phyloP scores from a whole-genome alignment of 2,888 invertebrate genomes.

The Hartigia nigra region DNA sequence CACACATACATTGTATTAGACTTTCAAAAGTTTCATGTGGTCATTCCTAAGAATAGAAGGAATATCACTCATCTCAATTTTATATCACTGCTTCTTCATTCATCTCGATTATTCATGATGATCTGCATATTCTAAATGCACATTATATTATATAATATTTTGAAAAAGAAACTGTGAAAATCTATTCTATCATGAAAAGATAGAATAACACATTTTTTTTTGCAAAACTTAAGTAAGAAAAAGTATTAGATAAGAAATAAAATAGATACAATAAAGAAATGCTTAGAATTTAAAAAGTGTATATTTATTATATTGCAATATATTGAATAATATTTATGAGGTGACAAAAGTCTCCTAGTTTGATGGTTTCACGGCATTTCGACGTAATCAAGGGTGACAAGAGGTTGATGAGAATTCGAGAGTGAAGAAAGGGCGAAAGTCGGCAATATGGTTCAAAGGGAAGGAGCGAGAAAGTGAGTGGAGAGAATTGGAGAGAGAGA shows the following conservation, averaged over 20 bases:
- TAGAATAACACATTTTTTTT: neutral
- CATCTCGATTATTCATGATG: neutral
- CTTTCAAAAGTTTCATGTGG: neutral
- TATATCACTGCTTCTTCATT: neutral
- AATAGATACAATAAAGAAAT: neutral
- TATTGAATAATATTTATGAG: neutral
- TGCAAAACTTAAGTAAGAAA: neutral
- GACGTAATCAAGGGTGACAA: neutral
- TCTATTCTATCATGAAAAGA: neutral
- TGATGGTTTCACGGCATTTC: neutral
- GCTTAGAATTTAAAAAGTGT: neutral
- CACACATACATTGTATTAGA: neutral
- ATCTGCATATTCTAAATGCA: neutral
- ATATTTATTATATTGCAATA: neutral
- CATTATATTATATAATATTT: neutral
- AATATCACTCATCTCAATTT: neutral
- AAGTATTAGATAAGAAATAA: neutral
- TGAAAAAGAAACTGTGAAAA: neutral
- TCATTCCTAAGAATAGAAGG: neutral
- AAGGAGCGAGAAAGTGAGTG: constrained; percentile 2
- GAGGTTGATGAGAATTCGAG: neutral
- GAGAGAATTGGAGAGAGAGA: neutral
- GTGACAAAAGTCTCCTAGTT: neutral
- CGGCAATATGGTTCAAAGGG: neutral
- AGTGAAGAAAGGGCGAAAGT: neutral